Conservation (phyloP, 2,113 vertebrate species). For the Cairina moschata region DNA sequence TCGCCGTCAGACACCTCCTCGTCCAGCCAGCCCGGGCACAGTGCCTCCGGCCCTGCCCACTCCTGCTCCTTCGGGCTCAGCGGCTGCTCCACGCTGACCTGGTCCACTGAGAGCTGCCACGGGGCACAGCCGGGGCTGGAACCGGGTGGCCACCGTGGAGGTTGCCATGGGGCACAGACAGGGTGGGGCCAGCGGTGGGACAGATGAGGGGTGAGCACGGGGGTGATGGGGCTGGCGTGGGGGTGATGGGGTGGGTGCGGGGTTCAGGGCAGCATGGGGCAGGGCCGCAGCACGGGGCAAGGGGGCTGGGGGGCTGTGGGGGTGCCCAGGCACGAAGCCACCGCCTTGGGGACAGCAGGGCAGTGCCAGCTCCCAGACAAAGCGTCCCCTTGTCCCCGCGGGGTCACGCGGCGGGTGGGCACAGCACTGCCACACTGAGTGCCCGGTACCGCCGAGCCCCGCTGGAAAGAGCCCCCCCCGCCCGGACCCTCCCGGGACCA, state of each 20-base stretch:
- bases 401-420: slow-evolving; percentile 56
- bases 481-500: not conserved
- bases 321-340: too few species aligned
- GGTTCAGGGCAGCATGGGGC: too few species aligned
- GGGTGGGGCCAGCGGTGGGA: not conserved
- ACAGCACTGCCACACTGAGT: not conserved
- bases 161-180: not conserved
- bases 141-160: not conserved
- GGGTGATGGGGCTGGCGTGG: too few species aligned
- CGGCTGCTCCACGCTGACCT: not conserved
- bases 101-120: not conserved
- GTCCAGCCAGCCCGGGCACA: slow-evolving; percentile 44
- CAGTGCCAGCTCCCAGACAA: slow-evolving; percentile 7
- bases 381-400: slow-evolving; percentile 29
- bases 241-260: too few species aligned
- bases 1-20: not conserved
- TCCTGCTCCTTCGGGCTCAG: not conserved
- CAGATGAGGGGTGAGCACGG: not conserved
- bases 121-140: not conserved
- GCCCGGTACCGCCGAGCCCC: not conserved
- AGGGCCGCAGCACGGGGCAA: too few species aligned
- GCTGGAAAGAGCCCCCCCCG: not conserved
- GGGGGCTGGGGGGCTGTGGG: too few species aligned
- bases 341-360: not conserved
- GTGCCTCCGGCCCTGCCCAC: slow-evolving; percentile 37